Percentiles rank a stretch among this genome's conserved stretches.
Conservation (phyloP, 2,797 vertebrate species). For the Rachycentron canadum region DNA sequence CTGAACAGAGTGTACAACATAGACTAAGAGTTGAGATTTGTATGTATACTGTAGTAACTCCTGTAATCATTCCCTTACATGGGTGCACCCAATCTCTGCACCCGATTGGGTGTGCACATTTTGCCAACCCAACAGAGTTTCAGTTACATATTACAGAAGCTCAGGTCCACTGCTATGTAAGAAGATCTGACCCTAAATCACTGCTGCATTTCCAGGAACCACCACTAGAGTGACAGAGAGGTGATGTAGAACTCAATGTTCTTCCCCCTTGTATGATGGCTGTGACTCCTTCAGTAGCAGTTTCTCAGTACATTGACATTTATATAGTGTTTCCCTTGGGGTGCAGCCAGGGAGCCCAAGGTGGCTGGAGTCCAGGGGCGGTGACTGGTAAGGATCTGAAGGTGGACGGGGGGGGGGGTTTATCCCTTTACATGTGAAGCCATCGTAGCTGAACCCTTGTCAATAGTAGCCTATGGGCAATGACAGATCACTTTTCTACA, state of each 20-base stretch:
- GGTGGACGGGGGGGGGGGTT: constrained; percentile 16
- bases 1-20: constrained; percentile 27
- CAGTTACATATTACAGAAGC: constrained; percentile 65
- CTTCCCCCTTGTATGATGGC: constrained; percentile 32
- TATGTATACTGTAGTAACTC: constrained; percentile 12
- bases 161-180: constrained; percentile 58
- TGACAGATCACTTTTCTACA: constrained; percentile 80
- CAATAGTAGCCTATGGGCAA: constrained; percentile 67
- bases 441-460: constrained; percentile 53
- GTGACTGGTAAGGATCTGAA: constrained; percentile 47
- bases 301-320: constrained; percentile 68
- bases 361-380: constrained; percentile 47
- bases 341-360: constrained; percentile 59
- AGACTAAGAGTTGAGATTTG: constrained; percentile 26
- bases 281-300: constrained; percentile 48
- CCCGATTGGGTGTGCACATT: constrained; percentile 48
- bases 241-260: constrained; percentile 26
- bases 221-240: constrained; percentile 61
- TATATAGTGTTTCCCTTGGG: constrained; percentile 73
- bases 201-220: constrained; percentile 63
- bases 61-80: constrained; percentile 41
- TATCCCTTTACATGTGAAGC: constrained; percentile 61
- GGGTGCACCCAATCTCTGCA: no score
- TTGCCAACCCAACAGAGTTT: constrained; percentile 58
- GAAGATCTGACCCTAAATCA: constrained; percentile 57